These are phyloP conservation scores for Stercorarius parasiticus DNA, from an alignment of 2,113 vertebrate genomes.

Conservation along the genomic window DNA sequence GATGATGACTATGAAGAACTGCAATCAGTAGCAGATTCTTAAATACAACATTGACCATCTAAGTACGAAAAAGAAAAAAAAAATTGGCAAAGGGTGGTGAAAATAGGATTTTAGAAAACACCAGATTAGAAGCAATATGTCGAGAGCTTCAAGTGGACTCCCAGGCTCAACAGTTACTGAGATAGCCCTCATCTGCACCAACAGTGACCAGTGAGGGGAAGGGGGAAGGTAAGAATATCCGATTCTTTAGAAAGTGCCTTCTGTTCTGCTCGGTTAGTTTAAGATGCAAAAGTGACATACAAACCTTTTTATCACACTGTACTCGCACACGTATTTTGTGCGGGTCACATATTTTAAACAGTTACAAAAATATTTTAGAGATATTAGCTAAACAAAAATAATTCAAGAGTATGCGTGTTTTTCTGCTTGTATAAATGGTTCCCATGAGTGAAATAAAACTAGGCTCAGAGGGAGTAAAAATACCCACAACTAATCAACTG, in stretches of 20 bases:
- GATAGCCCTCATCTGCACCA: no score
- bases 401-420: neutral
- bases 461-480: neutral
- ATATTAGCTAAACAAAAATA: neutral
- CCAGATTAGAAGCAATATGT: neutral
- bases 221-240: neutral
- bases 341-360: neutral
- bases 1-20: neutral
- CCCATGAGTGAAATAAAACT: neutral
- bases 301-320: neutral
- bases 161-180: neutral
- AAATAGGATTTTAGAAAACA: neutral
- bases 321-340: neutral
- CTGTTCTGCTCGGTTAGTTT: neutral
- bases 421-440: neutral
- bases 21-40: neutral
- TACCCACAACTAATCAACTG: neutral
- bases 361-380: neutral
- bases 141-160: neutral
- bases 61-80: neutral
- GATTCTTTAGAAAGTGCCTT: neutral
- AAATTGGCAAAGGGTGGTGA: neutral
- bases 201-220: neutral
- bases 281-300: neutral
- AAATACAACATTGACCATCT: neutral